These are phyloP conservation scores for Lithosia quadra DNA, from an alignment of 2,888 invertebrate genomes.

Conservation along the genomic window DNA sequence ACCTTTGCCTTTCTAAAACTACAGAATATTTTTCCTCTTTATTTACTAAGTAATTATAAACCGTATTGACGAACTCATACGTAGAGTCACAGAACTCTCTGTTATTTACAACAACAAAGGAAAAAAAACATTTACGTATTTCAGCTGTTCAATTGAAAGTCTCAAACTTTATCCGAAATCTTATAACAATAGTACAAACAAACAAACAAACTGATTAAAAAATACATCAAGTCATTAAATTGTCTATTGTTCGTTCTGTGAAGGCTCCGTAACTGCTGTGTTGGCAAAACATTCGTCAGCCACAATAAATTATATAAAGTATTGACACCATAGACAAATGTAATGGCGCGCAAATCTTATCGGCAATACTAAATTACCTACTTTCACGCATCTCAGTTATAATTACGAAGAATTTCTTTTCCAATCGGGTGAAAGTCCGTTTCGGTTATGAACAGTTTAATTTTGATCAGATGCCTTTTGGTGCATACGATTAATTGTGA, in stretches of 20 bases:
- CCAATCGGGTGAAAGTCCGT: slow-evolving; percentile 65
- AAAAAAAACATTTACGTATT: background rate
- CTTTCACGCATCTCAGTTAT: slow-evolving; percentile 67
- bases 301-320: slow-evolving; percentile 42
- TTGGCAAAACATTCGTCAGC: slow-evolving; percentile 32
- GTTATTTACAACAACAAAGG: background rate
- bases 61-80: background rate
- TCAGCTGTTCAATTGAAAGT: background rate
- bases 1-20: too few species aligned
- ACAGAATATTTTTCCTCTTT: too few species aligned
- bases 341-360: slow-evolving; percentile 50
- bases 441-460: slow-evolving; percentile 60
- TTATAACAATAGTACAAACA: background rate
- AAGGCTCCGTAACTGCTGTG: slow-evolving; percentile 11
- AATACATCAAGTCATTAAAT: slow-evolving; percentile 1
- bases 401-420: slow-evolving; percentile 68
- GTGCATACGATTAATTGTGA: slow-evolving; percentile 19
- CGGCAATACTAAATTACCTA: slow-evolving; percentile 55
- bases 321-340: slow-evolving; percentile 30
- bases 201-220: background rate
- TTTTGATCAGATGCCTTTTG: slow-evolving; percentile 38
- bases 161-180: background rate
- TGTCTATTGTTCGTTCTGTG: slow-evolving; percentile 5
- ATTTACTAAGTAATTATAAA: background rate
- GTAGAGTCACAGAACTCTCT: background rate